Evolutionary conservation across 2,113 vertebrate genomes (phyloP), one percentile per base, ranked within the genome.

Genomic region (Chaetodon trifascialis): DNA sequence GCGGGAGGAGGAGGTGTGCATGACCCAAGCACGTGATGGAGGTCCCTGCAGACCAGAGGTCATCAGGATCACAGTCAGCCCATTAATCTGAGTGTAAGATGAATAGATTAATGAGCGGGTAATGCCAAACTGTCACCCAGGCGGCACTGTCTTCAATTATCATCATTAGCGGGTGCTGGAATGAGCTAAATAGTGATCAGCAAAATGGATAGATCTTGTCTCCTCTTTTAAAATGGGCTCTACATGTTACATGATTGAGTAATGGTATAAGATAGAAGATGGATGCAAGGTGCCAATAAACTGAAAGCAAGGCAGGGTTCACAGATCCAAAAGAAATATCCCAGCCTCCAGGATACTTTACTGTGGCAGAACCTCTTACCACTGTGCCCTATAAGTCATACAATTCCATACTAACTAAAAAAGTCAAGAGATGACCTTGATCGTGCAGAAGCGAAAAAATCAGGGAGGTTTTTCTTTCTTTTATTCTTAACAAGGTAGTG

Each of bases 41-140:
- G 47, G 51, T 86, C 82, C 66, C 81, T 68, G 72, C 58, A 66
- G 79, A 80, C 55, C 44, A n/a, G 51, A 79, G 80, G 88, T 81
- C 78, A 78, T 6, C 47, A 6, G 80, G 80, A 72, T 77, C 88
- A 73, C 51, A 47, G 76, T 54, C 73, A 71, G 65, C 49, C 34
- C 73, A 90, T 92, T 90, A 78, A 76, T 89, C 82, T 65, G 60
- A 83, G 73, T 49, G 73, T 80, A 76, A 79, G 46, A 87, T 81
- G 21, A 83, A 66, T 67, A 58, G 51, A 87, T 85, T 80, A 80
- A 89, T 80, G 76, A 82, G 85, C 14, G 46, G 73, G 36, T 72
- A 46, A 44, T 70, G 80, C 55, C 78, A 83, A 75, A 77, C 38
- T 73, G 59, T 83, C 79, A 76, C 60, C 72, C 1, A 4, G 52